Evolutionary conservation across 2,797 vertebrate genomes (phyloP).

Genomic region (Phoxinus dragarum): DNA sequence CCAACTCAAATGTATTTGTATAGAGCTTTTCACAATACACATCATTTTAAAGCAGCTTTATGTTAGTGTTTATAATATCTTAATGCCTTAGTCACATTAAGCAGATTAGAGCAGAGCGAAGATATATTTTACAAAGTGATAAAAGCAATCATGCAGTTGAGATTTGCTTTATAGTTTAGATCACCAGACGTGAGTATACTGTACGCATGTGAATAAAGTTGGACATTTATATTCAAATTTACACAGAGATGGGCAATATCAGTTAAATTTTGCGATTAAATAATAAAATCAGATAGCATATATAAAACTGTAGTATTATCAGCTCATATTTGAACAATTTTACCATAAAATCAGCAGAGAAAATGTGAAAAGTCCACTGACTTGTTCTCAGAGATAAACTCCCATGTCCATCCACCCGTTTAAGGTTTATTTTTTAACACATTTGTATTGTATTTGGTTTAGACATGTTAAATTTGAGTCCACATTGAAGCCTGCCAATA

Average conservation of each 20-base stretch:
- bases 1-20: not conserved
- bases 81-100: not conserved
- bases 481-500: not conserved
- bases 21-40: not conserved
- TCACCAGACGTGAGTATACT: not conserved
- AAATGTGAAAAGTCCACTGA: no score
- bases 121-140: no score
- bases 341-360: not conserved
- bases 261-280: not conserved
- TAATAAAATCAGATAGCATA: not conserved
- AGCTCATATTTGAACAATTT: not conserved
- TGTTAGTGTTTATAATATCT: not conserved
- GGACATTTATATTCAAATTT: not conserved
- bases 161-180: not conserved
- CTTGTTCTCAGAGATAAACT: not conserved
- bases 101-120: not conserved
- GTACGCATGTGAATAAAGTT: not conserved
- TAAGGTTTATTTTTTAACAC: not conserved
- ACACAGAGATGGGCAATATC: not conserved
- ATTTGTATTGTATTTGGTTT: not conserved
- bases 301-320: not conserved
- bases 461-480: not conserved
- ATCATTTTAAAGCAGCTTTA: not conserved
- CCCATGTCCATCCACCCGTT: no score
- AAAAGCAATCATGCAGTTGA: not conserved